Conservation (phyloP, 2,797 vertebrate genomes). For the Varecia variegata region DNA sequence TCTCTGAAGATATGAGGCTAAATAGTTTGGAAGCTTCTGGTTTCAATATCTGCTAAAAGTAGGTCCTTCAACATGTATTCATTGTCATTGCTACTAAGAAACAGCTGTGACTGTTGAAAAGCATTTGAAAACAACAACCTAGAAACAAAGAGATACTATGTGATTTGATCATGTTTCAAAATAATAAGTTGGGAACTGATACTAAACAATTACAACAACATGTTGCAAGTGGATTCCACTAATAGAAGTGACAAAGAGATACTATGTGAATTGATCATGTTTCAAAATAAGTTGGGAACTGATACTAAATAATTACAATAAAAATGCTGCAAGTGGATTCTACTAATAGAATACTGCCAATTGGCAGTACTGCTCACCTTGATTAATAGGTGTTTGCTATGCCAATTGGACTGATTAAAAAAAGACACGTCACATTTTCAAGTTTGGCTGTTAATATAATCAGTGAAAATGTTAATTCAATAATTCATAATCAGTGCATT, state of each 20-base stretch:
- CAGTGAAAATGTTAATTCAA: slow-evolving; percentile 64
- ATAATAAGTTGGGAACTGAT: slow-evolving; percentile 50
- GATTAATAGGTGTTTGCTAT: slow-evolving; percentile 52
- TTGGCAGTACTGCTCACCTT: neutral
- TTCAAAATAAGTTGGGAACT: slow-evolving; percentile 32
- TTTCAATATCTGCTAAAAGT: neutral
- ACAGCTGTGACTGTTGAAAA: slow-evolving; percentile 58
- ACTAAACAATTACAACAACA: neutral
- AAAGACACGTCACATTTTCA: slow-evolving; percentile 47
- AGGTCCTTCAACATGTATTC: slow-evolving; percentile 11
- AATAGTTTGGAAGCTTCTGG: neutral
- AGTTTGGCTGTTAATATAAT: slow-evolving; percentile 31
- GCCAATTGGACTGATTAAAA: slow-evolving; percentile 55
- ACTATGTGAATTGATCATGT: slow-evolving; percentile 24
- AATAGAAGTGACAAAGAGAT: slow-evolving; percentile 25
- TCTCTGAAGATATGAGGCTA: neutral
- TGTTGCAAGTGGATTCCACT: neutral
- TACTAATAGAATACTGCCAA: neutral
- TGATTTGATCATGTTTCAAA: slow-evolving; percentile 35
- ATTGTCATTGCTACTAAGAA: slow-evolving; percentile 47
- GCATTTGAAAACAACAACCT: neutral
- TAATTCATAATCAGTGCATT: slow-evolving; percentile 65
- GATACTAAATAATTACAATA: slow-evolving; percentile 5
- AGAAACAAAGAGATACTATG: slow-evolving; percentile 36
- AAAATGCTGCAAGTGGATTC: neutral